phyloP scores from a whole-genome alignment of 2,888 invertebrate species.

The Halictus ligatus region DNA sequence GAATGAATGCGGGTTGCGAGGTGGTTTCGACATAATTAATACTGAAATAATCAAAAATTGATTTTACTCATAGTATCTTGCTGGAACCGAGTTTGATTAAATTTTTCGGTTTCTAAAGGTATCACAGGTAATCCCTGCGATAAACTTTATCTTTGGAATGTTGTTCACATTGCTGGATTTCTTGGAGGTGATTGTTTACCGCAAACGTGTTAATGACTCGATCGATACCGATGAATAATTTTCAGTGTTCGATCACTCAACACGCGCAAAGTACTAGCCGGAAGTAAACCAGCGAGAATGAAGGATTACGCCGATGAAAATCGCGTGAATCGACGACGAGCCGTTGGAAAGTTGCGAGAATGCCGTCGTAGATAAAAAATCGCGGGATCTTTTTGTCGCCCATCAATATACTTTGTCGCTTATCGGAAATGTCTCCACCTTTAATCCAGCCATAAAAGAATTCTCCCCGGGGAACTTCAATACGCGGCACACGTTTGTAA shows the following conservation, averaged over 20 bases:
- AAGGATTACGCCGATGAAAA: neutral
- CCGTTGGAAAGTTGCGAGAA: neutral
- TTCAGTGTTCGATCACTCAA: neutral
- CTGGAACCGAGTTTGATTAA: neutral
- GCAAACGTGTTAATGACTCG: neutral
- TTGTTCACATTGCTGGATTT: neutral
- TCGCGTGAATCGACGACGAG: neutral
- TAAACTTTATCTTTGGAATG: neutral
- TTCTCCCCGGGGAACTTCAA: neutral
- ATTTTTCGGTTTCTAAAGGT: too few relatives aligned
- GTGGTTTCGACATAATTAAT: too few relatives aligned
- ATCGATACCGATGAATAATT: neutral
- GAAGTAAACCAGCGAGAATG: neutral
- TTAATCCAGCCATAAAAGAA: neutral
- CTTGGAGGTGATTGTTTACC: neutral
- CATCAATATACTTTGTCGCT: neutral
- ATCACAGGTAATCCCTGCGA: too few relatives aligned
- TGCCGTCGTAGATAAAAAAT: too few relatives aligned
- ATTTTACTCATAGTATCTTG: neutral
- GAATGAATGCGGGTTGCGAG: too few relatives aligned
- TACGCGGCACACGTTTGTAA: neutral
- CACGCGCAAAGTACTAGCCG: neutral
- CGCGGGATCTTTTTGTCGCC: neutral
- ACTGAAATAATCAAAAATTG: too few relatives aligned
- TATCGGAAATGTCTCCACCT: neutral